Percentiles rank a stretch among this genome's conserved stretches.
Conservation (phyloP, 2,113 vertebrate genomes). For the Syngnathus floridae region DNA sequence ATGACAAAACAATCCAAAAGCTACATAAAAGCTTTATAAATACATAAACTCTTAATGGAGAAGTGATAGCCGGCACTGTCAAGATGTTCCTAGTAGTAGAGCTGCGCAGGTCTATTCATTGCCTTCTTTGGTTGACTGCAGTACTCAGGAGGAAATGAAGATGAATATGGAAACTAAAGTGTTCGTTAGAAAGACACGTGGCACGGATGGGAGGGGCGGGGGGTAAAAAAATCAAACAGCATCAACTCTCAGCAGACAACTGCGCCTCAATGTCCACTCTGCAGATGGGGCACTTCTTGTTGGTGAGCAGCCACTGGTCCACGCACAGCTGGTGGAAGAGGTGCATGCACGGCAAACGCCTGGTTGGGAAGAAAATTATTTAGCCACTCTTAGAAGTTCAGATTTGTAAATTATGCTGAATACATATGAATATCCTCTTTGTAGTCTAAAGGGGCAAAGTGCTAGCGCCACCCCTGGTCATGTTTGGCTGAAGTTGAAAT, state of each 20-base stretch:
- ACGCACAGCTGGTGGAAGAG: constrained; percentile 99
- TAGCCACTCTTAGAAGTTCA: too few relatives aligned
- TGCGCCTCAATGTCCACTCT: constrained; percentile 99
- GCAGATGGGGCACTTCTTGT: constrained; percentile 99
- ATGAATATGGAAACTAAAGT: constrained; percentile 64
- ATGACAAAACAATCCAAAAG: constrained; percentile 85
- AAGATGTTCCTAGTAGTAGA: constrained; percentile 71
- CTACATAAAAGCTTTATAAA: constrained; percentile 94
- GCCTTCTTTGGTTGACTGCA: constrained; percentile 99
- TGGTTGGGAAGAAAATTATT: constrained; percentile 34
- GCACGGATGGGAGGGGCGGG: neutral
- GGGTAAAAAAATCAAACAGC: constrained; percentile 59
- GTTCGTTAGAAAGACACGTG: constrained; percentile 62
- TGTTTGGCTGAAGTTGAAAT: too few relatives aligned
- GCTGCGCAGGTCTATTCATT: constrained; percentile 86
- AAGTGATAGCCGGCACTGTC: constrained; percentile 88
- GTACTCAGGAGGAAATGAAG: constrained; percentile 81
- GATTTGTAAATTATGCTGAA: too few relatives aligned
- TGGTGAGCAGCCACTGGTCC: constrained; percentile 98
- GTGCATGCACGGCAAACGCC: constrained; percentile 98
- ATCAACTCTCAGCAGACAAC: constrained; percentile 98
- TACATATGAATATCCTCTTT: too few relatives aligned
- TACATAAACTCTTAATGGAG: constrained; percentile 88
- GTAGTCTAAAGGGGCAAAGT: too few relatives aligned
- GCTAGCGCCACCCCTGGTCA: too few relatives aligned